phyloP scores from a whole-genome alignment of 1,140 invertebrate species.

The Frieseomelitta varia region DNA sequence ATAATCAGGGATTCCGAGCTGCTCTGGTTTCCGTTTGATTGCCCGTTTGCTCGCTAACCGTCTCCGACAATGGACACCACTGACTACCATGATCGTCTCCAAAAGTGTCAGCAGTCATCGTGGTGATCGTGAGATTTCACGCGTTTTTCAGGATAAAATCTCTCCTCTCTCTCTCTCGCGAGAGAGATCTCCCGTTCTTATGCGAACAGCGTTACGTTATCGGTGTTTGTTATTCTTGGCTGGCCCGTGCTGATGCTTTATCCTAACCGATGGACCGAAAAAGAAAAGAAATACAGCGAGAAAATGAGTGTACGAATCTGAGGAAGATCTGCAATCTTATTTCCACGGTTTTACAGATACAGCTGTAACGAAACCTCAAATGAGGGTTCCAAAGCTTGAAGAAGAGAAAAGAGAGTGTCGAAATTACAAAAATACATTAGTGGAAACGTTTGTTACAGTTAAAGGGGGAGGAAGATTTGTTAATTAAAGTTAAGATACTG shows the following conservation, averaged over 20 bases:
- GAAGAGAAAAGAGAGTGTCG: not conserved
- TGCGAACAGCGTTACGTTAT: conserved; percentile 6
- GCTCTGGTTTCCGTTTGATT: conserved; percentile 47
- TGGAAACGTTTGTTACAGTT: too few relatives aligned
- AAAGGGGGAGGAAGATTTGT: too few relatives aligned
- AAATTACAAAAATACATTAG: too few relatives aligned
- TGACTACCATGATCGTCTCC: not conserved
- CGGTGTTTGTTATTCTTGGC: conserved; percentile 25
- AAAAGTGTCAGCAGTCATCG: not conserved
- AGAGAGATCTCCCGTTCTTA: not conserved
- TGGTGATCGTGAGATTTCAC: not conserved
- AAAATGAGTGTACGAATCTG: too few relatives aligned
- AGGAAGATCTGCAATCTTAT: too few relatives aligned
- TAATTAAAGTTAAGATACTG: too few relatives aligned
- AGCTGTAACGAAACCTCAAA: too few relatives aligned
- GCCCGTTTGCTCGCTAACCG: conserved; percentile 5
- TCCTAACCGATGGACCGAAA: not conserved
- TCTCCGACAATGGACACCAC: conserved; percentile 8
- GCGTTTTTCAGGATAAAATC: not conserved
- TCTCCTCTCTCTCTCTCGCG: not conserved
- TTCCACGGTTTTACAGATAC: too few relatives aligned
- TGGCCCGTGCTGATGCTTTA: conserved; percentile 21
- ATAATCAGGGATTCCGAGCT: conserved; percentile 38
- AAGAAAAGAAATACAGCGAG: not conserved
- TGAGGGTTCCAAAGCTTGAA: not conserved